These are phyloP conservation scores for Xestia xanthographa DNA, from an alignment of 2,888 invertebrate genomes.

Conservation along the genomic window DNA sequence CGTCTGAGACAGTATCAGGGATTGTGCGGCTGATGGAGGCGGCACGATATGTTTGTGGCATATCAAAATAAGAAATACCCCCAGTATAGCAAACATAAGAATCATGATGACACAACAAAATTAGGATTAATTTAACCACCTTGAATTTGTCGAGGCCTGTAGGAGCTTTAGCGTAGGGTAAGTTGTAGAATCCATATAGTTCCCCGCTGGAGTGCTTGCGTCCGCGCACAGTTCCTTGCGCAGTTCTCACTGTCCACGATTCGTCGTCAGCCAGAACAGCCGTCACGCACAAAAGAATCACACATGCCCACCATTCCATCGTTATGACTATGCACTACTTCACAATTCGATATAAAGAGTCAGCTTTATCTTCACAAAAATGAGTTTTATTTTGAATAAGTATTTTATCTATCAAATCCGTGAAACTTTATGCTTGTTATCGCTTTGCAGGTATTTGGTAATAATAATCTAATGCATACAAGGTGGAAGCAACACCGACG, in stretches of 20 bases:
- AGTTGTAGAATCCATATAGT: constrained; percentile 71
- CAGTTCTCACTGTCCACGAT: constrained; percentile 61
- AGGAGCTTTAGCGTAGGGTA: constrained; percentile 77
- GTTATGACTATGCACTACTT: not conserved
- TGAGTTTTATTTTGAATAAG: not conserved
- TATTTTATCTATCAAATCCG: not conserved
- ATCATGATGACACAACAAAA: not conserved
- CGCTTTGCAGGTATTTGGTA: not conserved
- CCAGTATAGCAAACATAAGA: not conserved
- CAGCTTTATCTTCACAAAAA: not conserved
- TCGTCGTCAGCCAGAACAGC: constrained; percentile 35
- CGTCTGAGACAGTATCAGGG: not conserved
- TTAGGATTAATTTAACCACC: constrained; percentile 56
- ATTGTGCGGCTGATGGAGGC: not conserved
- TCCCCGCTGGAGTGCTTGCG: constrained; percentile 65
- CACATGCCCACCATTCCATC: constrained; percentile 38
- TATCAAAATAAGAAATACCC: no score
- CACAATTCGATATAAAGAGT: not conserved
- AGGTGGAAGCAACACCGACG: no score
- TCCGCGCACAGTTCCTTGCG: constrained; percentile 72
- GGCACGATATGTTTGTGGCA: not conserved
- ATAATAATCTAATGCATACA: not conserved
- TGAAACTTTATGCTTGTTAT: not conserved
- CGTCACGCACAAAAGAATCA: constrained; percentile 16
- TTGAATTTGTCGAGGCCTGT: constrained; percentile 70